Evolutionary conservation across 1,140 invertebrate genomes (phyloP), one percentile per base, ranked within the genome.

Genomic region (Lordiphosa mommai): DNA sequence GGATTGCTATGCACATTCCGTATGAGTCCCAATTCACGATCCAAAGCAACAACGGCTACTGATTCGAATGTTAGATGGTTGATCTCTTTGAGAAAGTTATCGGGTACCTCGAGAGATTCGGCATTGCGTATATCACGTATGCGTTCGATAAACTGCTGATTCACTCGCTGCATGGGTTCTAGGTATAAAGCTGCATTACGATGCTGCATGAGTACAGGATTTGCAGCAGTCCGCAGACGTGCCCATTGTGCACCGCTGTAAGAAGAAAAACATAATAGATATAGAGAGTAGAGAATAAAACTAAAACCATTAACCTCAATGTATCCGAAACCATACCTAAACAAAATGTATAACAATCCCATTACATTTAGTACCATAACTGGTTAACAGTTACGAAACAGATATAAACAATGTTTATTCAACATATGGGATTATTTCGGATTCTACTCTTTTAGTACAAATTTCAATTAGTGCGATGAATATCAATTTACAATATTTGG

Each of bases 11-110:
- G 17, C 10, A 9, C 4, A 8, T 16, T 14, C 6, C 13, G 37
- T 3, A 70, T 41, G 1, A 70, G 30, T 1, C 66, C 66, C 9
- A 70, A 6, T 36, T 70, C 48, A 2, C 17, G 32, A 23, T 94
- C 92, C 37, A 95, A 84, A 8, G 93, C 93, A 4, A 95, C 91
- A 1, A 91, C 87, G 1, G 90, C 92, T 4, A 94, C 93, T 1
- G 92, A 93, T 84, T 95, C 94, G 9, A 94, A 84, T 7, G 93
- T 89, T 91, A 93, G 92, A 72, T 92, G 91, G 61, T 93, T 92
- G 57, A 94, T 87, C 73, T 93, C 92, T 36, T 90, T 90, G 17
- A 91, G 87, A 70, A 93, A 93, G 55, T 91, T 88, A 0, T 67
- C 77, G 1, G 91, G 90, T 29, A 93, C 85, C 87, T 92, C 90